A percentile compares a stretch with the other conserved stretches of the same genome.
These are phyloP conservation scores for Clivina fossor DNA, from an alignment of 2,888 invertebrate genomes.

Conservation along the genomic window DNA sequence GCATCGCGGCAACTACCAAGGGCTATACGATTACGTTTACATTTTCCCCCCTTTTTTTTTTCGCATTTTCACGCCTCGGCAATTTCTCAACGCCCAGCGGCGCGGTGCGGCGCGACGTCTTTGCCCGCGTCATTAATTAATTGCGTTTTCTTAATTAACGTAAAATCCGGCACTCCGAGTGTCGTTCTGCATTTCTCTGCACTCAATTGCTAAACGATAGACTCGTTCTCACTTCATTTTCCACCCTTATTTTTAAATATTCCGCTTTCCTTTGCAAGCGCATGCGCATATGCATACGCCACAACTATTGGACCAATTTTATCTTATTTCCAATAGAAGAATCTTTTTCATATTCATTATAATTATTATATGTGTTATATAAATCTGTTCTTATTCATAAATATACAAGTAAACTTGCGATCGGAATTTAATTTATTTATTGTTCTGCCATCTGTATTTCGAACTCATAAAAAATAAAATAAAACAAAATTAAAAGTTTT, in stretches of 20 bases:
- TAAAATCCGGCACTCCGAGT: constrained; percentile 42
- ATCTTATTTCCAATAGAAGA: constrained; percentile 12
- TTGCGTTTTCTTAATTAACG: constrained; percentile 47
- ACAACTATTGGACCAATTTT: constrained; percentile 9
- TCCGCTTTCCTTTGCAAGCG: too few relatives aligned
- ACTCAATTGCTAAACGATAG: constrained; percentile 21
- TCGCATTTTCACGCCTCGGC: constrained; percentile 45
- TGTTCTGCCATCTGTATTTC: too few relatives aligned
- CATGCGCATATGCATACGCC: too few relatives aligned
- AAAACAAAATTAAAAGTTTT: too few relatives aligned
- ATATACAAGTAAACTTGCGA: too few relatives aligned
- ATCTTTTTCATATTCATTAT: neutral
- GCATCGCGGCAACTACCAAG: constrained; percentile 5
- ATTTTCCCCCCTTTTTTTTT: constrained; percentile 37
- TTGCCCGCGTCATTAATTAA: constrained; percentile 47
- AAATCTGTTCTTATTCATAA: neutral
- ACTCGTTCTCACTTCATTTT: constrained; percentile 1
- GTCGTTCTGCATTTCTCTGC: constrained; percentile 5
- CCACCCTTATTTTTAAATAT: too few relatives aligned
- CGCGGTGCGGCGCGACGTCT: too few relatives aligned
- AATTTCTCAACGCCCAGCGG: too few relatives aligned
- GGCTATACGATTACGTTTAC: neutral
- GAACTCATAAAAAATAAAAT: too few relatives aligned
- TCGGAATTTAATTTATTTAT: too few relatives aligned
- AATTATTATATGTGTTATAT: neutral